These are phyloP conservation scores for Cataglyphis rosenhaueri DNA, from an alignment of 2,888 invertebrate genomes.

Conservation along the genomic window DNA sequence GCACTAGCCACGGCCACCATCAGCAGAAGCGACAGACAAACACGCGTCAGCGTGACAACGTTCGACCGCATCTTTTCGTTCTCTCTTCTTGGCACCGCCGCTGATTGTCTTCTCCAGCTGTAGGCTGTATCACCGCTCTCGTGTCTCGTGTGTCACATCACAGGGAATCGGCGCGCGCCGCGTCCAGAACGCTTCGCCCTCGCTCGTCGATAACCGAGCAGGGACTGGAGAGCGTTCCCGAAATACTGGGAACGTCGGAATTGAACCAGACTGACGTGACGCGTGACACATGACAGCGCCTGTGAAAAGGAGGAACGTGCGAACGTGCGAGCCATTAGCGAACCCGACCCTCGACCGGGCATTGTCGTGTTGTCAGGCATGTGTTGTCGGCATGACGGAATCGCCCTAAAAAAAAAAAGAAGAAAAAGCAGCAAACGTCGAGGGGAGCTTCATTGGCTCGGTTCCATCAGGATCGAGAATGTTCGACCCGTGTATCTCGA, in stretches of 20 bases:
- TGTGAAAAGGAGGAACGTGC: slow-evolving; percentile 35
- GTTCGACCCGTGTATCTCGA: neutral
- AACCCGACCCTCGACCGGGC: neutral
- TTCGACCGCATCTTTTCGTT: slow-evolving; percentile 12
- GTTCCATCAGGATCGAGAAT: neutral
- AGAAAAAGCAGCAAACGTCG: neutral
- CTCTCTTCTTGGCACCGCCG: slow-evolving; percentile 71
- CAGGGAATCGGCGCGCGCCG: slow-evolving; percentile 55
- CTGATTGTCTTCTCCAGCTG: slow-evolving; percentile 42
- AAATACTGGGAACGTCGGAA: slow-evolving; percentile 27
- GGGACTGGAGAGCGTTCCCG: slow-evolving; percentile 67
- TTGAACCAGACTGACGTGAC: slow-evolving; percentile 38
- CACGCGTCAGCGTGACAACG: slow-evolving; percentile 38
- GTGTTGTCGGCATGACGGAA: neutral
- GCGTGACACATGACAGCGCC: neutral
- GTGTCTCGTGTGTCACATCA: slow-evolving; percentile 69
- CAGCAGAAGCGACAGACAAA: slow-evolving; percentile 69
- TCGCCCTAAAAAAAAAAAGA: neutral
- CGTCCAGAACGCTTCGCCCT: slow-evolving; percentile 24
- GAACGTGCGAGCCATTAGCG: slow-evolving; percentile 45
- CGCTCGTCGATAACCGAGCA: slow-evolving; percentile 74
- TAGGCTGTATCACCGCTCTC: slow-evolving; percentile 13
- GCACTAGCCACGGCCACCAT: slow-evolving; percentile 74
- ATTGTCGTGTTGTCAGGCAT: neutral
- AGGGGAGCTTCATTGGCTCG: neutral